phyloP scores from a whole-genome alignment of 2,888 invertebrate species.

The Aromia moschata region DNA sequence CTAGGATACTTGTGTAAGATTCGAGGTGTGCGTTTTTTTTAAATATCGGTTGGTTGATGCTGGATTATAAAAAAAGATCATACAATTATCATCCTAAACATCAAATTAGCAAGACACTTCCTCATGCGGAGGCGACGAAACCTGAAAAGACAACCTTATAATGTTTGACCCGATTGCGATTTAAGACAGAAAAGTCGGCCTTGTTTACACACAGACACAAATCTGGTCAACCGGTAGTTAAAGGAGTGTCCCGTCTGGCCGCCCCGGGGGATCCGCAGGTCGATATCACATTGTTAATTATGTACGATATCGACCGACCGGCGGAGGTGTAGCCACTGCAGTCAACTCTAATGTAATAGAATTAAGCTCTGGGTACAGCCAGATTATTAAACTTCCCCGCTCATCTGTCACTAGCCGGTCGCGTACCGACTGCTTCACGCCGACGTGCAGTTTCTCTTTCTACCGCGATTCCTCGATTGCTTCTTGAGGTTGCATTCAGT shows the following conservation, averaged over 20 bases:
- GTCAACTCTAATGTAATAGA: slow-evolving; percentile 59
- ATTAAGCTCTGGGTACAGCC: slow-evolving; percentile 58
- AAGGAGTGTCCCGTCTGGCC: slow-evolving; percentile 37
- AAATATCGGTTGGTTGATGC: too few species aligned
- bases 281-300: slow-evolving; percentile 63
- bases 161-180: too few species aligned
- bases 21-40: too few species aligned
- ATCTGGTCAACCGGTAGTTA: slow-evolving; percentile 37
- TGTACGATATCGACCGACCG: slow-evolving; percentile 60
- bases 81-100: too few species aligned
- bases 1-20: too few species aligned
- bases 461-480: slow-evolving; percentile 20
- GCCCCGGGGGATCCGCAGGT: slow-evolving; percentile 52
- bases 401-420: slow-evolving; percentile 31
- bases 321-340: slow-evolving; percentile 58
- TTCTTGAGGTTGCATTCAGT: slow-evolving; percentile 15
- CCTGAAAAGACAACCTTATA: too few species aligned
- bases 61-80: too few species aligned
- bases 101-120: too few species aligned
- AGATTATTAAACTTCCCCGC: slow-evolving; percentile 57
- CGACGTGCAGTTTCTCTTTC: slow-evolving; percentile 15
- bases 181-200: slow-evolving; percentile 24
- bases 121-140: too few species aligned
- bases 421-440: slow-evolving; percentile 17
- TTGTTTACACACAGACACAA: slow-evolving; percentile 34